Conservation (phyloP, 2,797 vertebrate genomes). For the Sandelia bainsii region DNA sequence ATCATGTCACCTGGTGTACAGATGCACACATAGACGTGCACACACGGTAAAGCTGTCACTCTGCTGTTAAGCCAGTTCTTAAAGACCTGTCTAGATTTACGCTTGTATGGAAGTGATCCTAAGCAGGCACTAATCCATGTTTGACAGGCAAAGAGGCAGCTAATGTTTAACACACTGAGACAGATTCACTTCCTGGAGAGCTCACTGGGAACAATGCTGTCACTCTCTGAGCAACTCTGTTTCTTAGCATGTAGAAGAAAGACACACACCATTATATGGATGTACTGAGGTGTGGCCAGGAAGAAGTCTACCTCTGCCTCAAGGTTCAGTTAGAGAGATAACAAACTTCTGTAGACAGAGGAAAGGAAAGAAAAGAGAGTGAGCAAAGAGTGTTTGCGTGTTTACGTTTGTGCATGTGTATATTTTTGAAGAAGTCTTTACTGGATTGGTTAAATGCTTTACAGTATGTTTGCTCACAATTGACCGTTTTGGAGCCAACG, state of each 20-base stretch:
- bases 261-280: constrained; percentile 9
- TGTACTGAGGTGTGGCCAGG: constrained; percentile 12
- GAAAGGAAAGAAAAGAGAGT: not conserved
- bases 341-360: not conserved
- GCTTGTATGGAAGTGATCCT: constrained; percentile 50
- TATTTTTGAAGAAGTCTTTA: constrained; percentile 9
- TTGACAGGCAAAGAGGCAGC: constrained; percentile 55
- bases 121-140: constrained; percentile 68
- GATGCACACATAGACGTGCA: constrained; percentile 9
- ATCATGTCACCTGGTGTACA: constrained; percentile 5
- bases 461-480: too few species aligned
- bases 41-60: constrained; percentile 45
- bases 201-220: constrained; percentile 60
- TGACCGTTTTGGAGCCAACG: too few species aligned
- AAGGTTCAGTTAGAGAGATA: constrained; percentile 45
- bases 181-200: constrained; percentile 60
- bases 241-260: constrained; percentile 30
- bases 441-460: too few species aligned
- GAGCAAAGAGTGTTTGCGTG: not conserved
- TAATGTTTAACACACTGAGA: constrained; percentile 71
- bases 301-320: constrained; percentile 19
- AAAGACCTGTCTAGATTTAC: constrained; percentile 55
- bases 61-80: constrained; percentile 28
- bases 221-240: constrained; percentile 58
- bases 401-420: constrained; percentile 6